Conservation (phyloP, 2,113 vertebrate genomes). For the Trochalopteron elliotii region DNA sequence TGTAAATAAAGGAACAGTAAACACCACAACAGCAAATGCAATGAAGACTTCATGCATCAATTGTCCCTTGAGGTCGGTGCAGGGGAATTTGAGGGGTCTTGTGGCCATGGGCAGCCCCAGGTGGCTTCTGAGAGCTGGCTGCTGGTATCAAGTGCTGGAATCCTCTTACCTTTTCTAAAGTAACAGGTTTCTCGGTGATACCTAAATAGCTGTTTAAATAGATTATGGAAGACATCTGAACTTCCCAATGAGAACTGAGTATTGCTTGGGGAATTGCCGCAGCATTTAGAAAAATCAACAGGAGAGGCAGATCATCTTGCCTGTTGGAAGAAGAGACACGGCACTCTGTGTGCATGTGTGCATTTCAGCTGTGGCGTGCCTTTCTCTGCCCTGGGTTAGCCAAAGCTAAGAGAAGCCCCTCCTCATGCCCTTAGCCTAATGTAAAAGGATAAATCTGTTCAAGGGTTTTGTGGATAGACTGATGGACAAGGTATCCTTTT, state of each 20-base stretch:
- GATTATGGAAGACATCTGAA: slow-evolving; percentile 64
- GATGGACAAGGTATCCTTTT: slow-evolving; percentile 58
- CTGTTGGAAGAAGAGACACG: not conserved
- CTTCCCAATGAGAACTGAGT: slow-evolving; percentile 65
- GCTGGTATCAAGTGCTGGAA: slow-evolving; percentile 17
- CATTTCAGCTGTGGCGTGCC: not conserved
- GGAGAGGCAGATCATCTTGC: slow-evolving; percentile 51
- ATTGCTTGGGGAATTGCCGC: slow-evolving; percentile 42
- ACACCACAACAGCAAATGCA: slow-evolving; percentile 35
- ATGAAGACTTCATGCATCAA: not conserved
- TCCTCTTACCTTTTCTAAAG: slow-evolving; percentile 62
- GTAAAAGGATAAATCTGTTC: slow-evolving; percentile 23
- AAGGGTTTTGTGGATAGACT: not conserved
- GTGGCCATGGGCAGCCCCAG: not conserved
- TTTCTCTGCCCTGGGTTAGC: slow-evolving; percentile 6
- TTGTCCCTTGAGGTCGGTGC: not conserved
- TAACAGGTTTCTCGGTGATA: slow-evolving; percentile 54
- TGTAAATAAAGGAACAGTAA: slow-evolving; percentile 74
- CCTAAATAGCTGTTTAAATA: slow-evolving; percentile 72
- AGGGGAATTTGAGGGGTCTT: not conserved
- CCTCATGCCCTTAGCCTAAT: slow-evolving; percentile 26
- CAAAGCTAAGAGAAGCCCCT: not conserved
- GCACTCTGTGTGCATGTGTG: not conserved
- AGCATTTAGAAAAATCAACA: slow-evolving; percentile 41
- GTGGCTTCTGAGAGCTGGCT: slow-evolving; percentile 44